phyloP scores from a whole-genome alignment of 2,888 invertebrate species.

The Neoaliturus tenellus region DNA sequence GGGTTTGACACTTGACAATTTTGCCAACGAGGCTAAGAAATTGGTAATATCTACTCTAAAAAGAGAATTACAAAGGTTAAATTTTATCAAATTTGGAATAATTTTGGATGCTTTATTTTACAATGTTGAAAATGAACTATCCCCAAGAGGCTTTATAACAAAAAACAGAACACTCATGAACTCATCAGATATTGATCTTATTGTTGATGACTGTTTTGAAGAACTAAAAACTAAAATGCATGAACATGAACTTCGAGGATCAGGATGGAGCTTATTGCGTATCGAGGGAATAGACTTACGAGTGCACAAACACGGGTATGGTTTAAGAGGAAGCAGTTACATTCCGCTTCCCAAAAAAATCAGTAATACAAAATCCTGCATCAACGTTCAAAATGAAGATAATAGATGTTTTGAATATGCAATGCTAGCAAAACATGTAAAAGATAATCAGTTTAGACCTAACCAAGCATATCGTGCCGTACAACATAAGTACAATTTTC shows the following conservation, averaged over 20 bases:
- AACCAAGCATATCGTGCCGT: neutral
- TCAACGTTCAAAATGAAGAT: slow-evolving; percentile 5
- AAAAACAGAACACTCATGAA: slow-evolving; percentile 32
- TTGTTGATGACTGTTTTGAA: slow-evolving; percentile 16
- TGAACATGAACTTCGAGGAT: slow-evolving; percentile 35
- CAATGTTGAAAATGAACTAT: slow-evolving; percentile 23
- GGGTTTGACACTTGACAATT: neutral
- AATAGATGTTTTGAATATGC: slow-evolving; percentile 29
- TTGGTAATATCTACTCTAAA: neutral
- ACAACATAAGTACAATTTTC: neutral
- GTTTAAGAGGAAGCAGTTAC: neutral
- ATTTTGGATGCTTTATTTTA: neutral
- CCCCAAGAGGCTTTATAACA: slow-evolving; percentile 22
- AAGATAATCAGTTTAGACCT: neutral
- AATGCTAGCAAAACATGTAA: slow-evolving; percentile 15
- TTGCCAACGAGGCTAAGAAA: neutral
- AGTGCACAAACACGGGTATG: slow-evolving; percentile 30
- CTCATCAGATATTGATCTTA: neutral
- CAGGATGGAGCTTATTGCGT: slow-evolving; percentile 19
- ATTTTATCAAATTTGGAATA: slow-evolving; percentile 10
- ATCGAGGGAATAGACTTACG: neutral
- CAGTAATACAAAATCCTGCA: neutral
- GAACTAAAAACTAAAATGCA: neutral
- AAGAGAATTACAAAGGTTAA: slow-evolving; percentile 11
- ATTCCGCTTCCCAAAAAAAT: neutral